Conservation (phyloP, 1,140 invertebrate genomes). For the Bombyx mandarina region DNA sequence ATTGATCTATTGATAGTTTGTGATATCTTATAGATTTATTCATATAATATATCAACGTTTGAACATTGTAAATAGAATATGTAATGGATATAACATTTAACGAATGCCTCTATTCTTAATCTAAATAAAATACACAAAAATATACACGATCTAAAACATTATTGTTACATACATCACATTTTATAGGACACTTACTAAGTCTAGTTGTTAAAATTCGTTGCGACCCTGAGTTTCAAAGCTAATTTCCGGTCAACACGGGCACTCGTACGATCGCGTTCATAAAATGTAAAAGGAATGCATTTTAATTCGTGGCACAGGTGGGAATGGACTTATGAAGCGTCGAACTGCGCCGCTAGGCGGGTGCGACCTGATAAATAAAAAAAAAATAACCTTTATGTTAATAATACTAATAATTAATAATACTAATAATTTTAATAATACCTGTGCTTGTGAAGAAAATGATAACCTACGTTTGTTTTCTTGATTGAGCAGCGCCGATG, state of each 20-base stretch:
- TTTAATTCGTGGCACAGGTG: slow-evolving; percentile 23
- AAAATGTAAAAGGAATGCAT: slow-evolving; percentile 37
- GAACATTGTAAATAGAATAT: slow-evolving; percentile 11
- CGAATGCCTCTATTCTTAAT: slow-evolving; percentile 51
- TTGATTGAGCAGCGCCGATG: slow-evolving; percentile 42
- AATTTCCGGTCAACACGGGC: slow-evolving; percentile 22
- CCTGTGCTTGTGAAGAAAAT: no score
- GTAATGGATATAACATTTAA: slow-evolving; percentile 44
- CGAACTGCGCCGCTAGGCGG: slow-evolving; percentile 64
- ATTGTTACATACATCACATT: slow-evolving; percentile 69
- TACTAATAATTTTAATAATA: no score
- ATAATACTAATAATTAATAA: no score
- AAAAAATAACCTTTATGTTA: slow-evolving; percentile 6
- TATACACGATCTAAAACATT: slow-evolving; percentile 66
- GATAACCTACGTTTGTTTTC: slow-evolving; percentile 51
- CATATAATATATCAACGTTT: neutral
- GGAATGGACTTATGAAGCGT: slow-evolving; percentile 47
- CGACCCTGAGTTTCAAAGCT: slow-evolving; percentile 30
- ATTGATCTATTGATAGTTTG: slow-evolving; percentile 1
- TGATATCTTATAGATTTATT: slow-evolving; percentile 5
- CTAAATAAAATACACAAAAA: slow-evolving; percentile 67
- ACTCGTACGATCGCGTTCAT: slow-evolving; percentile 31
- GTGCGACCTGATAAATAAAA: slow-evolving; percentile 44
- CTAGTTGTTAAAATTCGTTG: slow-evolving; percentile 60
- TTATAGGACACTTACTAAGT: slow-evolving; percentile 59